phyloP scores from a whole-genome alignment of 2,888 invertebrate species.

The Drosophila suboccidentalis region DNA sequence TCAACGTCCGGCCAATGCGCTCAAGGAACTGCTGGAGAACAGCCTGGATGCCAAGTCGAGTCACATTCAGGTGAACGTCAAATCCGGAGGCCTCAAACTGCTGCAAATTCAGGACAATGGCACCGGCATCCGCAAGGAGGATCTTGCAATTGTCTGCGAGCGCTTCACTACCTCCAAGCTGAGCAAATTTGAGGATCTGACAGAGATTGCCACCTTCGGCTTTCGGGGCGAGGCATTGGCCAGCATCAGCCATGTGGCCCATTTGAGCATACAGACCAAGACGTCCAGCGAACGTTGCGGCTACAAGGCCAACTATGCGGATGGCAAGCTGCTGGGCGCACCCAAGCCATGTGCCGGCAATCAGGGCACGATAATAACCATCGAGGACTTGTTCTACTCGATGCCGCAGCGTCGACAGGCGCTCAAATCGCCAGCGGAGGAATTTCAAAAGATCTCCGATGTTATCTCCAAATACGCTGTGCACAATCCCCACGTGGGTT shows the following conservation, averaged over 20 bases:
- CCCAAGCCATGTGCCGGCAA: slow-evolving; percentile 96
- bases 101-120: slow-evolving; percentile 96
- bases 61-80: slow-evolving; percentile 94
- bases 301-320: slow-evolving; percentile 93
- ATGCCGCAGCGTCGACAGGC: slow-evolving; percentile 94
- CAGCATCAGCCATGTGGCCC: slow-evolving; percentile 98
- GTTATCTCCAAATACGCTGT: slow-evolving; percentile 96
- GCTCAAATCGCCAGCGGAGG: slow-evolving; percentile 92
- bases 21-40: slow-evolving; percentile 99
- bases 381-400: slow-evolving; percentile 98
- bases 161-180: slow-evolving; percentile 99
- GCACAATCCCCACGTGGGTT: slow-evolving; percentile 93
- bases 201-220: slow-evolving; percentile 95
- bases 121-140: slow-evolving; percentile 94
- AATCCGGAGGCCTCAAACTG: slow-evolving; percentile 95
- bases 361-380: slow-evolving; percentile 94
- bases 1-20: slow-evolving; percentile 97
- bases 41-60: slow-evolving; percentile 97
- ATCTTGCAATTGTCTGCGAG: slow-evolving; percentile 97
- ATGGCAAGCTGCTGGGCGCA: slow-evolving; percentile 92
- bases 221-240: slow-evolving; percentile 99
- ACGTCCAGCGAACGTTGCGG: slow-evolving; percentile 93
- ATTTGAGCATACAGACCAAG: slow-evolving; percentile 95
- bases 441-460: slow-evolving; percentile 93
- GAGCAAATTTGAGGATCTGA: slow-evolving; percentile 94